Conservation (phyloP, 2,797 vertebrate genomes). For the Aselliscus stoliczkanus region DNA sequence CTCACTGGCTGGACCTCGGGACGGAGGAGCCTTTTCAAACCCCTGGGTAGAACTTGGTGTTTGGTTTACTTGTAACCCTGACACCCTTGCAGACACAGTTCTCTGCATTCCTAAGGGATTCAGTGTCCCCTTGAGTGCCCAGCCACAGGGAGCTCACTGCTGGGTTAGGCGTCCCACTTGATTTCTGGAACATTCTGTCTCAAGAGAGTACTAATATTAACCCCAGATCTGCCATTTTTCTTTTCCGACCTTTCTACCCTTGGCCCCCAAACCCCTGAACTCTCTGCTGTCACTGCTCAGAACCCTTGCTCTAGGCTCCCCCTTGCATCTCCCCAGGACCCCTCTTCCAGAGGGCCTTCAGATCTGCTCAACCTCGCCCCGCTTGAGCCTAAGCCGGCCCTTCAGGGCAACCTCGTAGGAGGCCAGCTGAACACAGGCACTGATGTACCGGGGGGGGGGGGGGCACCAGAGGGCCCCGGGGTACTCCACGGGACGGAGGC, state of each 20-base stretch:
- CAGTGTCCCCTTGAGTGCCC: too few relatives aligned
- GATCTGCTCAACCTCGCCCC: background rate
- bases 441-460: background rate
- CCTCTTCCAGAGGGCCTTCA: background rate
- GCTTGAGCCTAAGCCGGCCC: background rate
- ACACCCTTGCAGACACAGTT: background rate
- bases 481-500: background rate
- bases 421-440: accelerated
- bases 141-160: background rate
- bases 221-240: background rate
- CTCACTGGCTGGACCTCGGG: accelerated
- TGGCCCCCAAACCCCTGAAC: background rate
- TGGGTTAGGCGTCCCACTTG: background rate
- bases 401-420: background rate
- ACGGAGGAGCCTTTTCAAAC: background rate
- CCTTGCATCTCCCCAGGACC: background rate
- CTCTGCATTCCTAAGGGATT: background rate
- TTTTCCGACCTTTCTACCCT: background rate
- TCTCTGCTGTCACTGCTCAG: background rate
- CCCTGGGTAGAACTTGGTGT: too few relatives aligned
- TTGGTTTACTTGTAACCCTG: too few relatives aligned
- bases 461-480: background rate
- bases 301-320: background rate
- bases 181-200: background rate
- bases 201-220: background rate